Percentiles rank a stretch among this genome's conserved stretches.
Evolutionary conservation across 2,797 vertebrate species (phyloP).

Genomic region (Micropoecilia bifurca): DNA sequence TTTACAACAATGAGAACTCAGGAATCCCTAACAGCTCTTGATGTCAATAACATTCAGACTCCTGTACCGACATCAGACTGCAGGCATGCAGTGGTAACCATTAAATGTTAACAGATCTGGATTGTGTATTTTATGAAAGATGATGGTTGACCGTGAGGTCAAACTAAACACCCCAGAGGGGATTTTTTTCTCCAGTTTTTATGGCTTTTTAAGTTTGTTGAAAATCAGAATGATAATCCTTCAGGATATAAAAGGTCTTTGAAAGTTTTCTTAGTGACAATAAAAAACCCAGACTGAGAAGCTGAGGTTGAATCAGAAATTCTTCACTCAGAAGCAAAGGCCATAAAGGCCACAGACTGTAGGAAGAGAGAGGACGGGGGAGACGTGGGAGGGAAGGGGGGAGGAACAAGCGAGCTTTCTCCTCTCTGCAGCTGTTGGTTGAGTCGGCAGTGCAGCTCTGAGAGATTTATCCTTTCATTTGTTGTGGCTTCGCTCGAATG

Average conservation of each 20-base stretch:
- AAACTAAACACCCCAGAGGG: not conserved
- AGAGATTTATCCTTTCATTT: conserved; percentile 86
- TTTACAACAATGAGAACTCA: not conserved
- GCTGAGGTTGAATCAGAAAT: conserved; percentile 49
- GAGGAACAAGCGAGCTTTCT: conserved; percentile 60
- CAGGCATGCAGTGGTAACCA: not conserved
- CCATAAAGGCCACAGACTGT: conserved; percentile 57
- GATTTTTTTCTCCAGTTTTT: conserved; percentile 20
- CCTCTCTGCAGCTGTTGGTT: conserved; percentile 52
- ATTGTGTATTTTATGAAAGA: conserved; percentile 4
- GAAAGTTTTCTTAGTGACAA: conserved; percentile 45
- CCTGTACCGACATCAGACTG: not conserved
- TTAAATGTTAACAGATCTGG: not conserved
- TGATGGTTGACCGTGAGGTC: conserved; percentile 2
- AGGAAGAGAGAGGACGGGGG: conserved; percentile 34
- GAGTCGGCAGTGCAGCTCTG: conserved; percentile 60
- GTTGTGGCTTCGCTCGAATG: conserved; percentile 78
- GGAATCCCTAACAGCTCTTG: not conserved
- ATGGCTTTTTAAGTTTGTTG: conserved; percentile 18
- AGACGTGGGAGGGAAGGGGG: conserved; percentile 19
- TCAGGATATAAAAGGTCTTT: conserved; percentile 27
- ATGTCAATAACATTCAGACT: not conserved
- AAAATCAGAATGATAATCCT: conserved; percentile 48
- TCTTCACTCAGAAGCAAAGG: conserved; percentile 49
- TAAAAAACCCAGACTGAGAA: conserved; percentile 21